Evolutionary conservation across 2,888 invertebrate genomes (phyloP), one percentile per base, ranked within the genome.

Genomic region (Drosophila testacea): DNA sequence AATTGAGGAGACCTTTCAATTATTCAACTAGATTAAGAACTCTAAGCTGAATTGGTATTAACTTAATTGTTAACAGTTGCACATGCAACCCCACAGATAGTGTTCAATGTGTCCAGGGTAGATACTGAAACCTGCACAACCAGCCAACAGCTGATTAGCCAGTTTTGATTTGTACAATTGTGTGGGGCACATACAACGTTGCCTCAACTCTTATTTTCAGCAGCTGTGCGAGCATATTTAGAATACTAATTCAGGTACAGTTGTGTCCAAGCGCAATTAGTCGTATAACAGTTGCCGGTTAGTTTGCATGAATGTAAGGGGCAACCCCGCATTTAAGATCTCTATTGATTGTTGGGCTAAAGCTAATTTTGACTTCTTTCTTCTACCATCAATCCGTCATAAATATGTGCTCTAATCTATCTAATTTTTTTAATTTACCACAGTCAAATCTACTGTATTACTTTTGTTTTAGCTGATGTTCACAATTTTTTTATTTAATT

Each of bases 121-220:
- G 48, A 11, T 27, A 1, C 46, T 42, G 68, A 74, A 88, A 83
- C 83, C 85, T 68, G 83, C 80, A 73, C 83, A 65, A 88, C 80
- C 77, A 87, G 82, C 69, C 75, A 88, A 88, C 83, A 83, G 83
- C 83, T 83, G 83, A 83, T 83, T 80, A 88, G 83, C 86, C 75
- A 85, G 83, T 83, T 83, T 88, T 60, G 57, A 42, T 50, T 50
- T 63, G 57, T 77, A 75, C 71, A 76, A 60, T 64, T 64, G 73
- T 77, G 77, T 75, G 50, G 54, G 56, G 46, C 28, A 42, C 52
- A 70, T 42, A 44, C 52, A 50, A 48, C 59, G 55, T 38, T 66
- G 16, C 46, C 30, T 51, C 48, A 61, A 52, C 48, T 61, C 65
- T 69, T 55, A 80, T 68, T 81, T 71, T 69, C 87, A 75, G 66